These are phyloP conservation scores for Anticlea derivata DNA, from an alignment of 2,888 invertebrate species.

Conservation along the genomic window DNA sequence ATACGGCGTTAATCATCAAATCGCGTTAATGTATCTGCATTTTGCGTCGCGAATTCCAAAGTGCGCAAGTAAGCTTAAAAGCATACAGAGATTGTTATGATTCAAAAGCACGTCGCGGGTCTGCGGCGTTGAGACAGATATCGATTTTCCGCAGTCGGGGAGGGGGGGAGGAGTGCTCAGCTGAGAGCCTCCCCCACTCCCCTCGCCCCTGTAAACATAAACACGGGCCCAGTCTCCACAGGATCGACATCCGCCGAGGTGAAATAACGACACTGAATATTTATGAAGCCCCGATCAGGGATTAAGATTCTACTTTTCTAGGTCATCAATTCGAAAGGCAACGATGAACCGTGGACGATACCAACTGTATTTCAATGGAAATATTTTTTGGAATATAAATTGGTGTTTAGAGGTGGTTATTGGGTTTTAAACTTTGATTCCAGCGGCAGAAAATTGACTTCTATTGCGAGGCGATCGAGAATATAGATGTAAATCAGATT, in stretches of 20 bases:
- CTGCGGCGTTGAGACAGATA: constrained; percentile 67
- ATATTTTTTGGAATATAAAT: constrained; percentile 28
- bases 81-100: constrained; percentile 44
- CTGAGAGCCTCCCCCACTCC: constrained; percentile 61
- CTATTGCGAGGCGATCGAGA: not conserved
- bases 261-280: constrained; percentile 81
- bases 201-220: constrained; percentile 74
- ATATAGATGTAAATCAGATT: constrained; percentile 2
- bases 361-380: constrained; percentile 17
- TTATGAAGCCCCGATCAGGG: constrained; percentile 75
- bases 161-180: constrained; percentile 61
- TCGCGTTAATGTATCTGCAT: constrained; percentile 5
- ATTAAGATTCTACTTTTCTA: constrained; percentile 78
- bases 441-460: constrained; percentile 9
- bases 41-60: constrained; percentile 12
- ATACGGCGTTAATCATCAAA: constrained; percentile 11
- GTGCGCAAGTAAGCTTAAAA: constrained; percentile 23
- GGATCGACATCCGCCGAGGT: constrained; percentile 77
- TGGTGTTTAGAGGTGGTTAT: constrained; percentile 19
- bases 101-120: constrained; percentile 53
- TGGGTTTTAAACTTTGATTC: constrained; percentile 17
- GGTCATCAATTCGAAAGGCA: constrained; percentile 60
- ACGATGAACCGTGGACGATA: constrained; percentile 23
- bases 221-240: constrained; percentile 63
- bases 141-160: constrained; percentile 75